phyloP scores from a whole-genome alignment of 2,113 vertebrate genomes.

The Anthoscopus minutus region DNA sequence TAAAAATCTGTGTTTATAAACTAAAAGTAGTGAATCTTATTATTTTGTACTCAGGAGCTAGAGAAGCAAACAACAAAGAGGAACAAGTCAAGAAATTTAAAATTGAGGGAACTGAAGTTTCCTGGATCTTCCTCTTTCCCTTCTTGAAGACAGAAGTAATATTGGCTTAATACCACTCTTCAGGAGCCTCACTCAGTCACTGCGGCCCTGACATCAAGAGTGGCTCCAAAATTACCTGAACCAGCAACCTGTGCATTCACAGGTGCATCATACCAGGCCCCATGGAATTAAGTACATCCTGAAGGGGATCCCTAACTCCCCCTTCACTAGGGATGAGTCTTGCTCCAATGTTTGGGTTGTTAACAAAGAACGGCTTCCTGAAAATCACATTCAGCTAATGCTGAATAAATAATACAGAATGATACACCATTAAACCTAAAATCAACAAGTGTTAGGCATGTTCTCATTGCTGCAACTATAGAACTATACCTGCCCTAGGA shows the following conservation, averaged over 20 bases:
- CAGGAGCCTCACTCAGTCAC: not conserved
- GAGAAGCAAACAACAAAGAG: not conserved
- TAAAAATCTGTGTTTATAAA: not conserved
- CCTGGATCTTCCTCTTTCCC: not conserved
- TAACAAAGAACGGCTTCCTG: not conserved
- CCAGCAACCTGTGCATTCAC: not conserved
- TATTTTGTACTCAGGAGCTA: not conserved
- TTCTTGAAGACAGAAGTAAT: not conserved
- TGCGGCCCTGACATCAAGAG: not conserved
- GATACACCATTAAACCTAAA: not conserved
- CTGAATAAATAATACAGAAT: not conserved
- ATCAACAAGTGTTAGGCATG: not conserved
- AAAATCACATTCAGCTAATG: not conserved
- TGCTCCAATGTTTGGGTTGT: not conserved
- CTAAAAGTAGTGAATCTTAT: not conserved
- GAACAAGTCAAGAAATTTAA: not conserved
- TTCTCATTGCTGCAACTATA: not conserved
- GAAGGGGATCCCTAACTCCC: not conserved
- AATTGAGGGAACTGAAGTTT: not conserved
- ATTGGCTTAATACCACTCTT: not conserved
- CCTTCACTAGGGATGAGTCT: not conserved
- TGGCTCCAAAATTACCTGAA: not conserved
- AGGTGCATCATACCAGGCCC: not conserved
- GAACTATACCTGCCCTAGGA: not conserved
- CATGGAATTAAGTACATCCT: rapidly evolving